Evolutionary conservation across 2,888 invertebrate species (phyloP), one percentile per base, ranked within the genome.

Genomic region (Orthonevra nobilis): DNA sequence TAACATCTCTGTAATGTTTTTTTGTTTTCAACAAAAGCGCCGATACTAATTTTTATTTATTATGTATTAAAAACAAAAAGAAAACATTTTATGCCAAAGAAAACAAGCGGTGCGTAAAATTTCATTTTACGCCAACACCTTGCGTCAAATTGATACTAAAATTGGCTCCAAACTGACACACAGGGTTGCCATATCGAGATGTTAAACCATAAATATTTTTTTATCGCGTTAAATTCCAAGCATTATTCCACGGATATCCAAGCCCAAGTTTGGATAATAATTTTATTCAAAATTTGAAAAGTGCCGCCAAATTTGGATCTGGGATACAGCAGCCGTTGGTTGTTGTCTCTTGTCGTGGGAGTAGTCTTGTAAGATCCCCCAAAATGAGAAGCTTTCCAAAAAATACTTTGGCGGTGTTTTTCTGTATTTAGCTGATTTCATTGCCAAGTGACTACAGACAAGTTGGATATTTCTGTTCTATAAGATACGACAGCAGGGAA

Each of bases 301-400:
- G 30, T 38, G 32, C 30, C 17, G n/a, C 60, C 74, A 74, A 61
- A 74, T 69, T 68, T 68, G 61, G 69, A 60, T 46, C 26, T 52
- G 32, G 17, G 42, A 44, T 12, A 52, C 36, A n/a, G n/a, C n/a
- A n/a, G n/a, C n/a, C n/a, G n/a, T n/a, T n/a, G n/a, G n/a, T 54
- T 20, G 52, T 28, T 36, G 23, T n/a, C 14, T 5, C 12, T 9
- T 15, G 12, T 28, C 2, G 17, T 36, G n/a, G n/a, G n/a, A n/a
- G n/a, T n/a, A n/a, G n/a, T n/a, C n/a, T n/a, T n/a, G n/a, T n/a
- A n/a, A n/a, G n/a, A n/a, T n/a, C n/a, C n/a, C n/a, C n/a, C n/a
- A n/a, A n/a, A n/a, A n/a, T n/a, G n/a, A n/a, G n/a, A n/a, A n/a
- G n/a, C n/a, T n/a, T n/a, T n/a, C n/a, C n/a, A n/a, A n/a, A n/a